Conservation (phyloP, 2,888 invertebrate genomes). For the Lysandra coridon region DNA sequence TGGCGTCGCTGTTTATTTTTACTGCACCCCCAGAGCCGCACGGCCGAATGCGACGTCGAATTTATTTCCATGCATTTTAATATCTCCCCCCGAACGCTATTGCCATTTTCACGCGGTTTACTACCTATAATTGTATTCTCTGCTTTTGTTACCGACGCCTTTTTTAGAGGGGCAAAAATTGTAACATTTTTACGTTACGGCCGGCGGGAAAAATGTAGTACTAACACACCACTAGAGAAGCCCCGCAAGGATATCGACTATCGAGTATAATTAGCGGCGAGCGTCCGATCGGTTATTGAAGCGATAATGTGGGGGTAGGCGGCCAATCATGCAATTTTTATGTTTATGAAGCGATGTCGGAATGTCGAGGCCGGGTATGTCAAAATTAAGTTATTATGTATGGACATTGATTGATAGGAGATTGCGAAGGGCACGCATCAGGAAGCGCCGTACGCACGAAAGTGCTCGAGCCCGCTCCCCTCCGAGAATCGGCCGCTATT, state of each 20-base stretch:
- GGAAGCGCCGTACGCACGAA: conserved; percentile 62
- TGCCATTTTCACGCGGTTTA: conserved; percentile 79
- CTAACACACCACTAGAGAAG: conserved; percentile 67
- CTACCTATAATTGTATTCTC: conserved; percentile 53
- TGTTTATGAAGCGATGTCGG: conserved; percentile 59
- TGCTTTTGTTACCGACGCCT: conserved; percentile 59
- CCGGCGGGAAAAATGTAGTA: conserved; percentile 31
- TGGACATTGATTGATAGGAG: conserved; percentile 72
- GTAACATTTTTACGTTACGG: not conserved
- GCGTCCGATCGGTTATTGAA: conserved; percentile 52
- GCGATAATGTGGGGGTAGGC: conserved; percentile 54
- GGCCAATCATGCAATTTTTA: conserved; percentile 61
- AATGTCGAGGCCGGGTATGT: conserved; percentile 56
- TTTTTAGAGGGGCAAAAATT: conserved; percentile 6
- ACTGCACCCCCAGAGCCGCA: conserved; percentile 78
- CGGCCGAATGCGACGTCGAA: conserved; percentile 82
- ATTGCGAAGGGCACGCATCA: conserved; percentile 64
- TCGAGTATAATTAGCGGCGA: conserved; percentile 58
- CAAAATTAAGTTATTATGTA: conserved; percentile 75
- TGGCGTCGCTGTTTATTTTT: conserved; percentile 82
- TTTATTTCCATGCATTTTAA: conserved; percentile 81
- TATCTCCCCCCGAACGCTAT: conserved; percentile 80
- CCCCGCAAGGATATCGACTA: conserved; percentile 61
- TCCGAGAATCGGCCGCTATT: conserved; percentile 10
- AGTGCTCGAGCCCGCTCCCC: conserved; percentile 36